phyloP scores from a whole-genome alignment of 2,113 vertebrate genomes.

The Vicugna pacos region DNA sequence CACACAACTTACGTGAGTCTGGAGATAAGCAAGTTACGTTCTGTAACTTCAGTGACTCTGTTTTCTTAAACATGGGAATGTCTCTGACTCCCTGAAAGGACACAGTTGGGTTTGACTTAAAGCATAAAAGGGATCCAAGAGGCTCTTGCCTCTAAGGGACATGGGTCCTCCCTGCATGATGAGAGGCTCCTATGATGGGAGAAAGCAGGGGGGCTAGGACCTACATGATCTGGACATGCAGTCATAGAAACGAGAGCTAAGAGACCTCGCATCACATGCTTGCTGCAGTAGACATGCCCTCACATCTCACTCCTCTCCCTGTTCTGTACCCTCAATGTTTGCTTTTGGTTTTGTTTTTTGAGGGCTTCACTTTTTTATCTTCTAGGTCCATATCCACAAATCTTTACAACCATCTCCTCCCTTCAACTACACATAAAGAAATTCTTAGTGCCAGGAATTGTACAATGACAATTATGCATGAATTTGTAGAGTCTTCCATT shows the following conservation, averaged over 20 bases:
- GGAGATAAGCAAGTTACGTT: accelerated
- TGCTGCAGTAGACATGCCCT: accelerated
- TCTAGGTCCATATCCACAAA: neutral
- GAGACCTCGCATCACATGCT: accelerated
- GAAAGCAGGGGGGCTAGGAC: too few relatives aligned
- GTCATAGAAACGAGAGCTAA: accelerated
- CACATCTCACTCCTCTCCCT: neutral
- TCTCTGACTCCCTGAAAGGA: neutral
- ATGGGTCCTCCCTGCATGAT: too few relatives aligned
- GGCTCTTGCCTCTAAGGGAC: neutral
- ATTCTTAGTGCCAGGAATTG: neutral
- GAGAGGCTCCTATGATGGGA: too few relatives aligned
- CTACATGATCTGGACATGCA: accelerated
- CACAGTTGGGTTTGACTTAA: neutral
- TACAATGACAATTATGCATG: neutral
- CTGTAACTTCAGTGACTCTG: neutral
- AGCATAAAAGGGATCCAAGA: neutral
- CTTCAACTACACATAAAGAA: neutral
- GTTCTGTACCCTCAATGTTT: neutral
- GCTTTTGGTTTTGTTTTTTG: too few relatives aligned
- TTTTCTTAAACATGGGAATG: neutral
- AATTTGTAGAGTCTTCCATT: neutral
- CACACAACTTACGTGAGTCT: neutral
- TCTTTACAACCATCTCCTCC: neutral
- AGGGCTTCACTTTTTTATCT: neutral